Conservation (phyloP, 2,888 invertebrate genomes). For the Sylvicola fuscatus region DNA sequence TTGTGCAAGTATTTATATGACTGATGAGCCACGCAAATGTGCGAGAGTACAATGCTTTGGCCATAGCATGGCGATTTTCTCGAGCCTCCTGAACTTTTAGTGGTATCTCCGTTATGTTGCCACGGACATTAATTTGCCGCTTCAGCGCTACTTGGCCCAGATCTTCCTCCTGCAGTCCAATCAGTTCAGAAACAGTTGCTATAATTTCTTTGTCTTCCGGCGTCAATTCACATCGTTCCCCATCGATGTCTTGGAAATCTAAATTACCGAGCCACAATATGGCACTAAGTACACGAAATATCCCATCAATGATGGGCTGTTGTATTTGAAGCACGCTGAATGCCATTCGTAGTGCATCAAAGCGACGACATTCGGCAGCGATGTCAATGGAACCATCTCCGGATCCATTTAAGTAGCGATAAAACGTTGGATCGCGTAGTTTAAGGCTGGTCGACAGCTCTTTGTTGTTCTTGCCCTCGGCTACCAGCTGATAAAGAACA, state of each 20-base stretch:
- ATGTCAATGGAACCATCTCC: slow-evolving; percentile 49
- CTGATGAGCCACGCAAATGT: slow-evolving; percentile 85
- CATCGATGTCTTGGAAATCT: slow-evolving; percentile 67
- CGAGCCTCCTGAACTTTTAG: slow-evolving; percentile 70
- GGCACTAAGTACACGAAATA: slow-evolving; percentile 71
- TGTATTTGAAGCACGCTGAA: slow-evolving; percentile 79
- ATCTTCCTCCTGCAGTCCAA: slow-evolving; percentile 55
- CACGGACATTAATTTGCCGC: slow-evolving; percentile 77
- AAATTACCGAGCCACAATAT: slow-evolving; percentile 83
- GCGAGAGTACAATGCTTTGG: slow-evolving; percentile 72
- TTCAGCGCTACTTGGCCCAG: slow-evolving; percentile 54
- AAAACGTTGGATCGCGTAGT: slow-evolving; percentile 52
- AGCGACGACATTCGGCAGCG: slow-evolving; percentile 40
- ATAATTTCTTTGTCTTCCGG: slow-evolving; percentile 50
- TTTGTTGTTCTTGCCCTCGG: slow-evolving; percentile 59
- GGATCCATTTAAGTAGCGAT: slow-evolving; percentile 66
- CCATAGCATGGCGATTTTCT: slow-evolving; percentile 86
- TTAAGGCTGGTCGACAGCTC: slow-evolving; percentile 55
- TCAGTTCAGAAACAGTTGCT: slow-evolving; percentile 45
- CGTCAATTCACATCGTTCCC: slow-evolving; percentile 60
- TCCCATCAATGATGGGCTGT: slow-evolving; percentile 66
- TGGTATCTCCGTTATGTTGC: slow-evolving; percentile 84
- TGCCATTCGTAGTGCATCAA: slow-evolving; percentile 71
- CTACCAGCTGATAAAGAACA: slow-evolving; percentile 79
- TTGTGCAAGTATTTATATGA: slow-evolving; percentile 80